Percentiles rank a stretch among this genome's conserved stretches.
phyloP scores from a whole-genome alignment of 92 coral and sea anemone species.

The Parazoanthus swiftii region DNA sequence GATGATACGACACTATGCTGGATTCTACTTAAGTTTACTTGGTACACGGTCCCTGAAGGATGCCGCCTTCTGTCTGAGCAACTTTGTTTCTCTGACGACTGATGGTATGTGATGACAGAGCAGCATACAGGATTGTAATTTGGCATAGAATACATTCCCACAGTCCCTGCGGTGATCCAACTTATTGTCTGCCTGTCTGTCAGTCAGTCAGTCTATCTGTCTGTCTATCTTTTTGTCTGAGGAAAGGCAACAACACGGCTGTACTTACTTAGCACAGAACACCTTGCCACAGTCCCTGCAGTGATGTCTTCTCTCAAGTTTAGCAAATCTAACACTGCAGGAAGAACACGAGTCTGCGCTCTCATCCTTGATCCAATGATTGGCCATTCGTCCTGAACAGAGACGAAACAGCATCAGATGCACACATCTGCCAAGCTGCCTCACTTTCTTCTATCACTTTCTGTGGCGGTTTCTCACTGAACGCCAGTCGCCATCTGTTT shows the following conservation, averaged over 20 bases:
- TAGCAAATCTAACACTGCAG: constrained; percentile 75
- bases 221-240: background rate
- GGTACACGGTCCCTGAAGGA: no score
- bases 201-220: background rate
- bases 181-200: background rate
- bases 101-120: background rate
- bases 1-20: no score
- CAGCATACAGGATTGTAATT: constrained; percentile 38
- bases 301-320: constrained; percentile 85
- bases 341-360: constrained; percentile 78
- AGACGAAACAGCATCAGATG: background rate
- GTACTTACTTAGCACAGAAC: constrained; percentile 86
- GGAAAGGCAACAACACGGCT: background rate
- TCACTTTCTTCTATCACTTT: no score
- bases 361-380: constrained; percentile 98
- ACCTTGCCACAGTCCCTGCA: constrained; percentile 96
- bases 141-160: constrained; percentile 89
- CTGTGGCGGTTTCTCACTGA: no score
- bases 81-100: background rate
- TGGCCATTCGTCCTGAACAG: constrained; percentile 89
- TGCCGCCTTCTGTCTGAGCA: background rate
- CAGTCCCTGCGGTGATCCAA: constrained; percentile 93
- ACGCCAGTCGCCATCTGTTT: background rate
- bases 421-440: background rate
- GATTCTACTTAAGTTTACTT: no score